Conservation (phyloP, 2,113 vertebrate genomes). For the Capreolus pygargus region DNA sequence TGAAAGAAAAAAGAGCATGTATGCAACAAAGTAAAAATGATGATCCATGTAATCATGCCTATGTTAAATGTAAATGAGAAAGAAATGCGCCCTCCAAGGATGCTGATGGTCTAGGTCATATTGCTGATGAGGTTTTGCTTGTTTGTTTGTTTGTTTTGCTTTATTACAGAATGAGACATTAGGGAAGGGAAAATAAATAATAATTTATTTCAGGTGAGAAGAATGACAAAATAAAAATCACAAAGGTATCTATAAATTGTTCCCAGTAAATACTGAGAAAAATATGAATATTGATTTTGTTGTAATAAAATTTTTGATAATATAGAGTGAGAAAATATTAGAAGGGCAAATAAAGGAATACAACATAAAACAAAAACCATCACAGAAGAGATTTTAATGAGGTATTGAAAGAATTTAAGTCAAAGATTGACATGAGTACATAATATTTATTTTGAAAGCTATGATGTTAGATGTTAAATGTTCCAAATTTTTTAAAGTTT, state of each 20-base stretch:
- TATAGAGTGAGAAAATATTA: neutral
- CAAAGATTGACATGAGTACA: neutral
- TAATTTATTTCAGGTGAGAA: neutral
- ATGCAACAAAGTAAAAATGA: neutral
- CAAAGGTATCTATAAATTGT: neutral
- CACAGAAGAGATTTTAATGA: neutral
- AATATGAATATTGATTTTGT: neutral
- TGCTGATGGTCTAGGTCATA: neutral
- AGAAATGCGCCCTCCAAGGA: neutral
- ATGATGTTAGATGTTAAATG: neutral
- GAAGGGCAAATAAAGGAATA: neutral
- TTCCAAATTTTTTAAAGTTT: neutral
- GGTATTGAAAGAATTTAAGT: neutral
- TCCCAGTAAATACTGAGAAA: neutral
- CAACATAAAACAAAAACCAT: neutral
- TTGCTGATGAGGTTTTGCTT: neutral
- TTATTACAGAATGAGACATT: neutral
- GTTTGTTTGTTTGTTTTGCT: neutral
- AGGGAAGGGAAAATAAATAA: neutral
- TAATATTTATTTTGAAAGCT: neutral
- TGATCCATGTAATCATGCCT: neutral
- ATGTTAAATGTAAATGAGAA: neutral
- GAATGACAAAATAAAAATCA: neutral
- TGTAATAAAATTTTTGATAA: neutral
- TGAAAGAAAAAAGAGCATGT: neutral